Conservation (phyloP, 2,113 vertebrate species). For the Otis tarda region DNA sequence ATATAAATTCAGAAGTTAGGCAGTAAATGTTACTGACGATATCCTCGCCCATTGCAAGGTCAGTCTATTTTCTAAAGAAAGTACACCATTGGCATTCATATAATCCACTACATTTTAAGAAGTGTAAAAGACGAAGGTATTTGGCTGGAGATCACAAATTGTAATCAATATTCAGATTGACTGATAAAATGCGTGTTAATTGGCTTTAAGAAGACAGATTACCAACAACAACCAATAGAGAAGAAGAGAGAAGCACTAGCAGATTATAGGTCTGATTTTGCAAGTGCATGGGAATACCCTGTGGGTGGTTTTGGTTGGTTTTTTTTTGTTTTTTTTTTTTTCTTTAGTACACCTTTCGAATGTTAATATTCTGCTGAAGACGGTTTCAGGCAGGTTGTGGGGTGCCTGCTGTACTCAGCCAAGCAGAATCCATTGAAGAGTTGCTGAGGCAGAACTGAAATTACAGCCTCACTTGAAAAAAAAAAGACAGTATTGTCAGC, state of each 20-base stretch:
- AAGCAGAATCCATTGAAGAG: conserved; percentile 53
- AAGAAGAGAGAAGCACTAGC: not conserved
- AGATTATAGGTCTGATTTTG: conserved; percentile 42
- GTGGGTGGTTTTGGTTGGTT: not conserved
- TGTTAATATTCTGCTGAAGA: conserved; percentile 63
- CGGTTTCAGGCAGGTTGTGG: conserved; percentile 44
- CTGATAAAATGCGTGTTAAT: conserved; percentile 6
- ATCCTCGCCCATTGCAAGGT: not conserved
- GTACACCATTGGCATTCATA: not conserved
- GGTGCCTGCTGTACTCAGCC: conserved; percentile 38
- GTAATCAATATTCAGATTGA: conserved; percentile 17
- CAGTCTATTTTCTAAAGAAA: not conserved
- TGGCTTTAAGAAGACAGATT: not conserved
- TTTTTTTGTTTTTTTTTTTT: not conserved
- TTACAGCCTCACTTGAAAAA: conserved; percentile 41
- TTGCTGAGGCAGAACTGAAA: conserved; percentile 70
- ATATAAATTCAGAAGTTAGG: not conserved
- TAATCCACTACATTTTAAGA: not conserved
- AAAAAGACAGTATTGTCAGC: not conserved
- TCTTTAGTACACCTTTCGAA: conserved; percentile 14
- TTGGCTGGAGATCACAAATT: conserved; percentile 32
- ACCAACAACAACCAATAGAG: conserved; percentile 11
- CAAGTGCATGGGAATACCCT: conserved; percentile 29
- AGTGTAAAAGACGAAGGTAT: not conserved
- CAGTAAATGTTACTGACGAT: not conserved